Evolutionary conservation across 1,140 invertebrate genomes (phyloP).

Genomic region (Pogonomyrmex barbatus): DNA sequence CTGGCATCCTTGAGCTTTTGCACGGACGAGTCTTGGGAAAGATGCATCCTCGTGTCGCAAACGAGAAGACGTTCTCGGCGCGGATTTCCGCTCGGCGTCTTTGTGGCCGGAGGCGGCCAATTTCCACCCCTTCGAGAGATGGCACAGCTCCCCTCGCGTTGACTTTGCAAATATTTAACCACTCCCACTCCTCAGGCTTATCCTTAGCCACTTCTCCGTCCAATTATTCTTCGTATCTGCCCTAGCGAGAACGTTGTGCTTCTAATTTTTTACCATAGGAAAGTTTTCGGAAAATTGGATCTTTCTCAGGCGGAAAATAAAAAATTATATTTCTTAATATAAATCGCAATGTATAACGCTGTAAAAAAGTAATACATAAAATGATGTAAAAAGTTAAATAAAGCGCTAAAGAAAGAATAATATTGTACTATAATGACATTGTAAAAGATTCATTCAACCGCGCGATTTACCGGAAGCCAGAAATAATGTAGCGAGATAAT

Average conservation of each 20-base stretch:
- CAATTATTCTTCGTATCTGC: conserved; percentile 53
- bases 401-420: neutral
- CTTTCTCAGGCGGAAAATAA: neutral
- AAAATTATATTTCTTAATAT: neutral
- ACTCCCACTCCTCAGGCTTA: neutral
- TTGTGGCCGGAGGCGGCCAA: conserved; percentile 62
- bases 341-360: neutral
- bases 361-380: neutral
- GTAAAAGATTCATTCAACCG: neutral
- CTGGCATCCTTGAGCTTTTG: conserved; percentile 11
- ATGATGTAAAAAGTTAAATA: neutral
- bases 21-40: conserved; percentile 9
- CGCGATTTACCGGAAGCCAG: neutral
- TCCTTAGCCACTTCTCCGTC: conserved; percentile 56
- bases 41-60: conserved; percentile 45
- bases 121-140: conserved; percentile 44
- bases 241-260: conserved; percentile 25
- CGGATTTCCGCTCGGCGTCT: conserved; percentile 52
- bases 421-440: neutral
- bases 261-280: conserved; percentile 15
- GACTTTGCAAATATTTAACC: conserved; percentile 63
- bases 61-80: conserved; percentile 49
- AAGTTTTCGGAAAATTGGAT: neutral
- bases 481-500: conserved; percentile 40
- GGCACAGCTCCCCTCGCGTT: conserved; percentile 44